Evolutionary conservation across 2,888 invertebrate genomes (phyloP), one percentile per base, ranked within the genome.

Genomic region (Drosophila sordidula): DNA sequence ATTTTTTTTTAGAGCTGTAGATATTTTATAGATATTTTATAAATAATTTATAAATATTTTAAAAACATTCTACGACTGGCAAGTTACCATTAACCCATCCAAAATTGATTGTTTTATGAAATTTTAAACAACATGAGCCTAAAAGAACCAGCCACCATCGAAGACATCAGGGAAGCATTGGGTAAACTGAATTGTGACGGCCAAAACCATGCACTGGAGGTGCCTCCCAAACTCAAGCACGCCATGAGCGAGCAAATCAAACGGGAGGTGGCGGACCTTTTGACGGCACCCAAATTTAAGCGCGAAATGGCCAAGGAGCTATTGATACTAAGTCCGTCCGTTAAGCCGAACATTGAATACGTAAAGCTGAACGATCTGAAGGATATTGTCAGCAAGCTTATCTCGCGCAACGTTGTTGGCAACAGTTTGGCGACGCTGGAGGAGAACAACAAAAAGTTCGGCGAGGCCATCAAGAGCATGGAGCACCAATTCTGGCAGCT

Each of bases 311-410:
- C 42, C 6, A 6, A 12, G 1, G 39, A 62, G 6, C 4, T 61
- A 1, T 44, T n/a, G 8, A 16, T 26, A 2, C 3, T 39, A 1
- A 9, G 2, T 14, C 4, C 26, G 1, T 0, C 6, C 9, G 2
- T 8, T 14, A 32, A 8, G 5, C 2, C 25, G 14, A 18, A 42
- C 1, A 4, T 22, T 0, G 32, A 36, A 1, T 69, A 45, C 29
- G 68, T 65, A 8, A 58, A 58, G 25, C 14, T 57, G 1, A 11
- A 34, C 0, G 63, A 67, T 29, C 46, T 67, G 4, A 44, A 51
- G 41, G 62, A 46, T 8, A 51, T 57, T 9, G 34, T 63, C 6
- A 8, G 4, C 12, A 46, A 55, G 3, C 55, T 55, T 6, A 46
- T 55, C 1, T 36, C 36, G 12, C 16, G 46, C 26, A 46, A 46